These are phyloP conservation scores for Chaetops frenatus DNA, from an alignment of 2,113 vertebrate species.

Conservation along the genomic window DNA sequence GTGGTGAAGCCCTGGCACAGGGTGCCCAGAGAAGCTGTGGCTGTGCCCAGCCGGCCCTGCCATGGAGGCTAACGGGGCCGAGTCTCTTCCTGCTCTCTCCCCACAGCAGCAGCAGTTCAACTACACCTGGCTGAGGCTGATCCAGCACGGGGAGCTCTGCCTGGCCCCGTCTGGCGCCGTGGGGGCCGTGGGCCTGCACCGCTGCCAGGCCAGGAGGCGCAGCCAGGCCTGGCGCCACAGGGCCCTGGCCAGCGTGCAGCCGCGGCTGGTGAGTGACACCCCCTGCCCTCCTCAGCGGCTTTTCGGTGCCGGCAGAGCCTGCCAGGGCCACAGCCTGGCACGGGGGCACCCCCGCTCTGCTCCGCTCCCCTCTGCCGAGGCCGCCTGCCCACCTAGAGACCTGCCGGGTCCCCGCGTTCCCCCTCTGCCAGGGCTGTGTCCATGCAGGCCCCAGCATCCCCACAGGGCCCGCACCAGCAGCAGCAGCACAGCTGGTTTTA, in stretches of 20 bases:
- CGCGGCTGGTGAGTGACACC: slow-evolving; percentile 71
- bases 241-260: slow-evolving; percentile 51
- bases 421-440: background rate
- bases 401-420: too few relatives aligned
- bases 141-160: slow-evolving; percentile 80
- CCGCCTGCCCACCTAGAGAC: rapidly evolving
- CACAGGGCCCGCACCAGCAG: rapidly evolving
- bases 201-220: slow-evolving; percentile 70
- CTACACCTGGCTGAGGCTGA: slow-evolving; percentile 88
- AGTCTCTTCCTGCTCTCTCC: background rate
- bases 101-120: slow-evolving; percentile 86
- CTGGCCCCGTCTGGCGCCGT: slow-evolving; percentile 11
- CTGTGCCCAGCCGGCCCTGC: background rate
- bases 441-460: rapidly evolving
- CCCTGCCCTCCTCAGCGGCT: rapidly evolving
- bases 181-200: slow-evolving; percentile 43
- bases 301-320: rapidly evolving
- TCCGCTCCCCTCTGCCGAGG: background rate
- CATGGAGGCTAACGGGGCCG: rapidly evolving
- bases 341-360: rapidly evolving
- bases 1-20: background rate
- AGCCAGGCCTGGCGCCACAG: slow-evolving; percentile 82
- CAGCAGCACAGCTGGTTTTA: rapidly evolving
- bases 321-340: rapidly evolving
- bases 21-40: background rate